Evolutionary conservation across 2,888 invertebrate genomes (phyloP).

Genomic region (Corythucha ciliata): DNA sequence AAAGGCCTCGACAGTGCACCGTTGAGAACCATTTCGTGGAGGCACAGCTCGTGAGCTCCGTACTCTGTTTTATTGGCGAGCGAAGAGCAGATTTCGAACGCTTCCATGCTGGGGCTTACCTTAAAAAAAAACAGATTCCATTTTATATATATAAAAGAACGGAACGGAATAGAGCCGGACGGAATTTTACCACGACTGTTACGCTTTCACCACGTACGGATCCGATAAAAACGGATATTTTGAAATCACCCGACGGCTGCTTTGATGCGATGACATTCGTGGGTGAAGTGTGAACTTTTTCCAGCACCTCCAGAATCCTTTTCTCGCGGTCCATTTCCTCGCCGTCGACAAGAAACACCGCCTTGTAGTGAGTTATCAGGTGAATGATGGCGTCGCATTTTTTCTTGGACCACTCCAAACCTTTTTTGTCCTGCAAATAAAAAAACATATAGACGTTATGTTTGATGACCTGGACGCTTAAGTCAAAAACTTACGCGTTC

Average conservation of each 20-base stretch:
- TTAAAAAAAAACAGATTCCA: constrained; percentile 39
- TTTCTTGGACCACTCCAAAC: constrained; percentile 48
- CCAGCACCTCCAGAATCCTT: constrained; percentile 62
- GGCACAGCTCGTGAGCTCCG: constrained; percentile 55
- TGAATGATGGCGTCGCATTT: constrained; percentile 69
- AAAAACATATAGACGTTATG: background rate
- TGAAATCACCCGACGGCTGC: constrained; percentile 69
- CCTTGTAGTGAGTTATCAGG: constrained; percentile 62
- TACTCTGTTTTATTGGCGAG: constrained; percentile 54
- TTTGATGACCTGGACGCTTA: too few relatives aligned
- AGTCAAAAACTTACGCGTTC: too few relatives aligned
- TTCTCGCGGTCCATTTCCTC: constrained; percentile 65
- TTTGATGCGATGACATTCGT: constrained; percentile 48
- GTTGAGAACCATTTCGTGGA: constrained; percentile 72
- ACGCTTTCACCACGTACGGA: constrained; percentile 50
- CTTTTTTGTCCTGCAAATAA: constrained; percentile 23
- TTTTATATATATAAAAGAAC: background rate
- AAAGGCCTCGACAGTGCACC: constrained; percentile 65
- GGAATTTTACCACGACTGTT: constrained; percentile 50
- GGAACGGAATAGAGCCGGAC: background rate
- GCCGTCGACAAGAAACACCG: constrained; percentile 70
- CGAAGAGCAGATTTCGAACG: constrained; percentile 64
- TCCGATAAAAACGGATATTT: constrained; percentile 66
- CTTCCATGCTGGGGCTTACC: constrained; percentile 68
- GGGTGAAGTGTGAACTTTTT: constrained; percentile 46